Conservation (phyloP, 1,140 invertebrate species). For the Tetragonula clypearis region DNA sequence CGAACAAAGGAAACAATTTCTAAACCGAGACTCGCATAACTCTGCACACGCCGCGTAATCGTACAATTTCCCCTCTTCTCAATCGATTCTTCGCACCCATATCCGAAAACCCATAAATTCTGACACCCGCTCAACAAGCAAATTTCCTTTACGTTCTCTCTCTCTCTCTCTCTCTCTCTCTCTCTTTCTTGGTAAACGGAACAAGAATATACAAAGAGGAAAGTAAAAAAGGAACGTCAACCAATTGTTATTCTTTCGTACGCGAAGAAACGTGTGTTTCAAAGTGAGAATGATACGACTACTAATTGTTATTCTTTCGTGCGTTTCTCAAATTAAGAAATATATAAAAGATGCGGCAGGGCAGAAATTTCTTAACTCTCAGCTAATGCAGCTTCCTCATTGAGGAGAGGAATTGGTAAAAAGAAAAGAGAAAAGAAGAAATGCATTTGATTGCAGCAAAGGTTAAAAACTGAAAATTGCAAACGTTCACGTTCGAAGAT, state of each 20-base stretch:
- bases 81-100: not conserved
- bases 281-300: not conserved
- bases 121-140: not conserved
- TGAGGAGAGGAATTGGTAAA: not conserved
- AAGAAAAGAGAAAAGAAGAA: not conserved
- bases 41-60: not conserved
- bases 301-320: not conserved
- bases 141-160: not conserved
- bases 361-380: not conserved
- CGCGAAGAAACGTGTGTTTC: no score
- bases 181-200: not conserved
- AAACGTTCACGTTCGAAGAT: not conserved
- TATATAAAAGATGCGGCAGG: not conserved
- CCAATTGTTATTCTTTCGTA: not conserved
- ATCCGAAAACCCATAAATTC: not conserved
- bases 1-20: not conserved
- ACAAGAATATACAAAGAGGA: not conserved
- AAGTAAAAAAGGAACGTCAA: not conserved
- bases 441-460: not conserved
- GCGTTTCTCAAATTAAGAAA: not conserved
- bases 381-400: not conserved
- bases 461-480: not conserved
- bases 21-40: not conserved
- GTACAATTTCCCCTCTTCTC: not conserved
- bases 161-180: not conserved